phyloP scores from a whole-genome alignment of 2,797 vertebrate genomes.

The Darevskia nairensis region DNA sequence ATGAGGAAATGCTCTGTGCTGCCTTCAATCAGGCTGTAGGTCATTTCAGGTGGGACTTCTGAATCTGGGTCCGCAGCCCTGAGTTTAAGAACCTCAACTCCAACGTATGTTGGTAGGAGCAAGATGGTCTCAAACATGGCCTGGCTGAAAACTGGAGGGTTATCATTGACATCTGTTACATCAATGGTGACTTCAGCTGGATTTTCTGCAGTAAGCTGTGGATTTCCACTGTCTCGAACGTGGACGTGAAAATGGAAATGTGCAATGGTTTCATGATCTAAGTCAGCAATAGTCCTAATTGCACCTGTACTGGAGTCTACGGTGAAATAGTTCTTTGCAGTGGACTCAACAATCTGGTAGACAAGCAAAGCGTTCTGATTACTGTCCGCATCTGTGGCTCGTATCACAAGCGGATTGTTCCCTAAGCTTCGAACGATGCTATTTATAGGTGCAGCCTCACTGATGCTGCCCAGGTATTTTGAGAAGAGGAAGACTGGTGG shows the following conservation, averaged over 20 bases:
- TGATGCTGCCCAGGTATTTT: slow-evolving; percentile 90
- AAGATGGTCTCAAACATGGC: slow-evolving; percentile 90
- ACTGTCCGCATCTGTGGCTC: slow-evolving; percentile 90
- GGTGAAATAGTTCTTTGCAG: slow-evolving; percentile 92
- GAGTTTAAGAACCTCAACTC: slow-evolving; percentile 93
- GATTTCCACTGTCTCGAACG: slow-evolving; percentile 92
- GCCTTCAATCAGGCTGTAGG: slow-evolving; percentile 89
- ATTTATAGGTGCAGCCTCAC: slow-evolving; percentile 91
- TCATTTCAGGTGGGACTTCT: slow-evolving; percentile 87
- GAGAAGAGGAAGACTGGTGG: slow-evolving; percentile 90
- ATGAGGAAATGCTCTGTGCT: slow-evolving; percentile 89
- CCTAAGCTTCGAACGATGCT: slow-evolving; percentile 87
- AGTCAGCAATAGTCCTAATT: slow-evolving; percentile 91
- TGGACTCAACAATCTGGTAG: slow-evolving; percentile 96
- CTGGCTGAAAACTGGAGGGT: slow-evolving; percentile 91
- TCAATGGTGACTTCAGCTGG: slow-evolving; percentile 92
- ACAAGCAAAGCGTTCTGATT: slow-evolving; percentile 94
- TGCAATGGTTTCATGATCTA: slow-evolving; percentile 92
- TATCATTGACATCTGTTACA: slow-evolving; percentile 95
- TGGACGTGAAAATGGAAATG: slow-evolving; percentile 93
- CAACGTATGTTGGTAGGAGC: slow-evolving; percentile 91
- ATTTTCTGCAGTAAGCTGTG: slow-evolving; percentile 92
- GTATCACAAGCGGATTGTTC: slow-evolving; percentile 90
- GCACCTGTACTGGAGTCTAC: slow-evolving; percentile 96
- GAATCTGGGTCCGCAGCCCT: slow-evolving; percentile 92